These are phyloP conservation scores for Dynastes grantii DNA, from an alignment of 2,888 invertebrate genomes.

Conservation along the genomic window DNA sequence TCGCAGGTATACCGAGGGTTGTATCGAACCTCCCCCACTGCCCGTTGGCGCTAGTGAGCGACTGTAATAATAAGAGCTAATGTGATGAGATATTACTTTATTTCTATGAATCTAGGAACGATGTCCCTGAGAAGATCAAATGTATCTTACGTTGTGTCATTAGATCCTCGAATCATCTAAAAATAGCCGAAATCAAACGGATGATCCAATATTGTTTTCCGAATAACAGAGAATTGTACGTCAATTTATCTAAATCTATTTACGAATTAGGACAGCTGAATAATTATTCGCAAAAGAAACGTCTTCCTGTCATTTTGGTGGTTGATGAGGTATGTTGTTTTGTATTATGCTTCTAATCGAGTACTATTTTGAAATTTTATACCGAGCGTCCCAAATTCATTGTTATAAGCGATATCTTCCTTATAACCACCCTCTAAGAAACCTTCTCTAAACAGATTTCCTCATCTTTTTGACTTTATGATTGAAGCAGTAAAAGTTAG, in stretches of 20 bases:
- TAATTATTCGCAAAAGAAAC: slow-evolving; percentile 69
- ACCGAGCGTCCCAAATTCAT: too few relatives aligned
- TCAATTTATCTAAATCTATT: slow-evolving; percentile 68
- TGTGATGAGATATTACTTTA: not conserved
- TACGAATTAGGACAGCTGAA: slow-evolving; percentile 69
- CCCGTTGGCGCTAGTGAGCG: too few relatives aligned
- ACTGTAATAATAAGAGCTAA: too few relatives aligned
- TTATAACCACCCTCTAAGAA: too few relatives aligned
- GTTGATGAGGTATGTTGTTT: slow-evolving; percentile 76
- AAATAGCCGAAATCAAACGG: slow-evolving; percentile 67
- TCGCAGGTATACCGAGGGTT: too few relatives aligned
- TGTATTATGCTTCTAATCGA: slow-evolving; percentile 35
- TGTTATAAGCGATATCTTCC: too few relatives aligned
- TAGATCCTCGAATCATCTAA: slow-evolving; percentile 66
- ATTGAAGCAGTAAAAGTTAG: too few relatives aligned
- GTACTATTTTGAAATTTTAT: not conserved
- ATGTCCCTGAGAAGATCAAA: slow-evolving; percentile 62
- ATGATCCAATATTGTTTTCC: slow-evolving; percentile 68
- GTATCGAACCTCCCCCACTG: too few relatives aligned
- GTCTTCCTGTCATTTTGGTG: slow-evolving; percentile 78
- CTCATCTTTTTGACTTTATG: too few relatives aligned
- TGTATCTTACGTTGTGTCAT: slow-evolving; percentile 70
- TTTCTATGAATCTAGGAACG: slow-evolving; percentile 49
- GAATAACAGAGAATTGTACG: slow-evolving; percentile 69
- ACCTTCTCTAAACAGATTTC: too few relatives aligned